phyloP scores from a whole-genome alignment of 1,140 invertebrate species.

The Melitaea cinxia region DNA sequence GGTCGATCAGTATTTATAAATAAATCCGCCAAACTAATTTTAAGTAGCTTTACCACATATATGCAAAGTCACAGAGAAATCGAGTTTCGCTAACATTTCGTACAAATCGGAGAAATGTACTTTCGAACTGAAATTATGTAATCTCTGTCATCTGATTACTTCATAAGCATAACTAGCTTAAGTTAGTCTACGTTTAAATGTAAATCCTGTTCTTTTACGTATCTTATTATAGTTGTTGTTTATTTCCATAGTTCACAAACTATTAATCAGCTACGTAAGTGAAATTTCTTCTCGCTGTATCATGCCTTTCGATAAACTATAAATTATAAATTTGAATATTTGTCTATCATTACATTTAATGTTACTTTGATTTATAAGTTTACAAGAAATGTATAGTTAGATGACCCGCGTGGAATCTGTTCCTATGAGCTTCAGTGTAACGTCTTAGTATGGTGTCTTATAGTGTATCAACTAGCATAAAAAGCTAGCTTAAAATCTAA shows the following conservation, averaged over 20 bases:
- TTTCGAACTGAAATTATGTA: slow-evolving; percentile 51
- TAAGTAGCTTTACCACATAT: slow-evolving; percentile 20
- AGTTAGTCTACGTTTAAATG: slow-evolving; percentile 27
- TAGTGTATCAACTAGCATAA: too few species aligned
- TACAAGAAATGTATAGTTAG: too few species aligned
- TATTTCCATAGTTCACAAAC: slow-evolving; percentile 19
- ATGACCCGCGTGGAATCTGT: too few species aligned
- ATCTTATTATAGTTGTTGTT: slow-evolving; percentile 13
- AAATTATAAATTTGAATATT: not conserved
- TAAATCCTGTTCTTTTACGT: not conserved
- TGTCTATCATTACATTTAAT: not conserved
- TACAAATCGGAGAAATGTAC: slow-evolving; percentile 57
- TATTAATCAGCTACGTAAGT: not conserved
- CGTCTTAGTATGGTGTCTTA: too few species aligned
- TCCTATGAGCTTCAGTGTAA: too few species aligned
- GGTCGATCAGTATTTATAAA: too few species aligned
- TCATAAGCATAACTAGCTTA: slow-evolving; percentile 30
- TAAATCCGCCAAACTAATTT: not conserved
- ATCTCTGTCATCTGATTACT: slow-evolving; percentile 46
- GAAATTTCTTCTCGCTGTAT: not conserved
- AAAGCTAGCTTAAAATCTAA: too few species aligned
- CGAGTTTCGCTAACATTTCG: slow-evolving; percentile 49
- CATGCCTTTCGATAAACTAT: not conserved
- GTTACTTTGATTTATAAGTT: not conserved
- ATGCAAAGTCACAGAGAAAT: slow-evolving; percentile 55